These are phyloP conservation scores for Sphaeridia pumilis DNA, from an alignment of 2,888 invertebrate genomes.

Conservation along the genomic window DNA sequence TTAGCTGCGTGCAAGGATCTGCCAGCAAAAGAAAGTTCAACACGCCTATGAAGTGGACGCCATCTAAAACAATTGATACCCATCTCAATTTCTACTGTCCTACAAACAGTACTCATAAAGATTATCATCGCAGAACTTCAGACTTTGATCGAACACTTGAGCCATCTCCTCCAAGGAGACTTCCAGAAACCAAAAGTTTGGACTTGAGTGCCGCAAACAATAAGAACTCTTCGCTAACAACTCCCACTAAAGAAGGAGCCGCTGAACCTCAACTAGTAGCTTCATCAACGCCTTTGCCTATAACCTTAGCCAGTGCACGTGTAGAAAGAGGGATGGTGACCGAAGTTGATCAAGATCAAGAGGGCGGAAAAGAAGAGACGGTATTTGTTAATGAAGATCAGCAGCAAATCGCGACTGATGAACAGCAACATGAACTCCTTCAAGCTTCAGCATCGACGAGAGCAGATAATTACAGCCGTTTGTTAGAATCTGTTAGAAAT, in stretches of 20 bases:
- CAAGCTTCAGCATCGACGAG: neutral
- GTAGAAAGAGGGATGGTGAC: neutral
- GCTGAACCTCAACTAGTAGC: neutral
- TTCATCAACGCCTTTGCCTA: neutral
- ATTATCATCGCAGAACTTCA: neutral
- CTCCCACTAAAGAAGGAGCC: neutral
- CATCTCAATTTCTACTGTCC: slow-evolving; percentile 8
- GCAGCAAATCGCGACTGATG: too few species aligned
- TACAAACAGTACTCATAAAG: neutral
- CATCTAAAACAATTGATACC: slow-evolving; percentile 4
- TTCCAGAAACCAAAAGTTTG: too few species aligned
- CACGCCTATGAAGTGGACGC: slow-evolving; percentile 10
- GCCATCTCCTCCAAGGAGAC: neutral
- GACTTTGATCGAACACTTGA: neutral
- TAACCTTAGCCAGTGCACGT: neutral
- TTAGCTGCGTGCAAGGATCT: neutral
- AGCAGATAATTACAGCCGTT: neutral
- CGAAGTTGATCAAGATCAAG: neutral
- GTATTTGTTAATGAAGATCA: neutral
- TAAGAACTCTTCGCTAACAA: neutral
- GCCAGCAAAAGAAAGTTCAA: slow-evolving; percentile 11
- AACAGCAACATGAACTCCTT: too few species aligned
- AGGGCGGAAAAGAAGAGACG: neutral
- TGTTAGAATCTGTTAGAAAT: slow-evolving; percentile 3
- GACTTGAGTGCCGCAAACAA: too few species aligned